These are phyloP conservation scores for Epistrophe grossulariae DNA, from an alignment of 2,888 invertebrate genomes.

Conservation along the genomic window DNA sequence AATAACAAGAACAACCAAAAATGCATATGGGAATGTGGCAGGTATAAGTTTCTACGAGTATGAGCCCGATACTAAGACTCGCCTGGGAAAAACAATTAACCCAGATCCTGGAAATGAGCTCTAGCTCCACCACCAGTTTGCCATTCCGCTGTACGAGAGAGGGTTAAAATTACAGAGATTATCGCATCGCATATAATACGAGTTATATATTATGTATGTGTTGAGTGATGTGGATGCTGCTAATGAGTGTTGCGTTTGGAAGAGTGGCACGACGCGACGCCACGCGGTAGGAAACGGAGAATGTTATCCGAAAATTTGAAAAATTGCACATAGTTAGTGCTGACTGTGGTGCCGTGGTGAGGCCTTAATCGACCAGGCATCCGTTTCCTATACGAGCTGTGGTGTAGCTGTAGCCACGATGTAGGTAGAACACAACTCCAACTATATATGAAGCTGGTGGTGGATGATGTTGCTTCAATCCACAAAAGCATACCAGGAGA, in stretches of 20 bases:
- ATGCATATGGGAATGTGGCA: conserved; percentile 5
- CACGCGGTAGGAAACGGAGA: neutral
- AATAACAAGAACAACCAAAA: neutral
- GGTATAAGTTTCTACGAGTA: conserved; percentile 8
- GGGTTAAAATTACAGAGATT: conserved; percentile 18
- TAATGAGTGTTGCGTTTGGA: conserved; percentile 60
- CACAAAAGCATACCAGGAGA: neutral
- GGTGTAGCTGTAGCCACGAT: neutral
- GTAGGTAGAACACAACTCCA: neutral
- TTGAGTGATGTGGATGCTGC: conserved; percentile 5
- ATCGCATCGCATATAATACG: neutral
- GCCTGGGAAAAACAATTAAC: conserved; percentile 70
- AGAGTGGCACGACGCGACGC: neutral
- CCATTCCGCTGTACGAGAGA: neutral
- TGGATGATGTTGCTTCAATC: neutral
- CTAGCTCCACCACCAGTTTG: neutral
- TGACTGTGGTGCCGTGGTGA: conserved; percentile 10
- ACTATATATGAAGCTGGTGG: conserved; percentile 5
- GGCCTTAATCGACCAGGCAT: conserved; percentile 58
- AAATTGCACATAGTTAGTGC: conserved; percentile 17
- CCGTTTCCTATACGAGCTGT: conserved; percentile 13
- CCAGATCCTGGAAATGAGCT: conserved; percentile 44
- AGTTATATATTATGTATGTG: neutral
- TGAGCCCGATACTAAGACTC: conserved; percentile 26
- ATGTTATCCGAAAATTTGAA: conserved; percentile 40